Conservation (phyloP, 2,113 vertebrate genomes). For the Cisticola juncidis region DNA sequence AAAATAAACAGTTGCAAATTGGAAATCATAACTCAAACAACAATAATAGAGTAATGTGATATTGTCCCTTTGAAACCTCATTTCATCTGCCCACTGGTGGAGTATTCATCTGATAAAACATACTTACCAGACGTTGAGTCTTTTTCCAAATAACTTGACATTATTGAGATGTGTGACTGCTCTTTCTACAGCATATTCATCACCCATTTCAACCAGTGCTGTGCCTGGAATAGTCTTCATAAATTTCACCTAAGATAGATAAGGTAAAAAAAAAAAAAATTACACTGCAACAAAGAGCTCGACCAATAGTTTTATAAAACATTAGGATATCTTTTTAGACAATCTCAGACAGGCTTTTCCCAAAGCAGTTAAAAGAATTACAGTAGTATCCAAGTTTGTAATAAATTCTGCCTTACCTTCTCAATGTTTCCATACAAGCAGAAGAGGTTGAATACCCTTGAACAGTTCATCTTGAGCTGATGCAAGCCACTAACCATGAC, state of each 20-base stretch:
- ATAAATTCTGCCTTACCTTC: constrained; percentile 80
- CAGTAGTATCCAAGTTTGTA: background rate
- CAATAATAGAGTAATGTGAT: background rate
- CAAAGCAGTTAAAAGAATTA: background rate
- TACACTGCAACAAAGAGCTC: background rate
- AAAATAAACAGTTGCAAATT: background rate
- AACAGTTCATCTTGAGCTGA: constrained; percentile 95
- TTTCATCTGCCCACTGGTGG: background rate
- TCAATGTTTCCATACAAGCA: constrained; percentile 98
- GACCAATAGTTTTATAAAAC: background rate
- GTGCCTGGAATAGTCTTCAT: constrained; percentile 98
- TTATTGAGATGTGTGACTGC: constrained; percentile 97
- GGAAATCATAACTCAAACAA: background rate
- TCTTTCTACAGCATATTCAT: constrained; percentile 96
- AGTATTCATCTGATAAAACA: background rate
- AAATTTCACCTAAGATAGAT: constrained; percentile 86
- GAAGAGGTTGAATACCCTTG: constrained; percentile 95
- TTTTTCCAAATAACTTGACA: constrained; percentile 94
- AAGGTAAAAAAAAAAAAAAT: background rate
- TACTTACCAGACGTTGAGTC: constrained; percentile 94
- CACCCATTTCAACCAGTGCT: constrained; percentile 95
- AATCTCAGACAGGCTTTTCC: background rate
- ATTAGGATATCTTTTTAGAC: background rate
- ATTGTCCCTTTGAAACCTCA: background rate
- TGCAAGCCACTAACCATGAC: constrained; percentile 97